A percentile compares a stretch with the other conserved stretches of the same genome.
Conservation (phyloP, 2,113 vertebrate species). For the Nettapus auritus region DNA sequence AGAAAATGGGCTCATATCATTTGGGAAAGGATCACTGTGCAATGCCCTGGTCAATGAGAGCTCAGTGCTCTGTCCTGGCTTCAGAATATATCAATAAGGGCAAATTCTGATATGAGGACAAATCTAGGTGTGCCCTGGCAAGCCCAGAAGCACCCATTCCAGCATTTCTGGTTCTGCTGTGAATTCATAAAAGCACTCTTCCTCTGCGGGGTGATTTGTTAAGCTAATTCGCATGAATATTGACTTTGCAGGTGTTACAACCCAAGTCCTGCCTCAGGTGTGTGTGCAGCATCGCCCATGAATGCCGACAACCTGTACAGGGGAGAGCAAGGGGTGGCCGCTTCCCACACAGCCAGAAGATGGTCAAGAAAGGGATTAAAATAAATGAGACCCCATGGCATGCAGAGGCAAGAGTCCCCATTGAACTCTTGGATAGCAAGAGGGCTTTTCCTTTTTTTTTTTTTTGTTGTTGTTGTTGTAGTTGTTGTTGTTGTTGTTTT, state of each 20-base stretch:
- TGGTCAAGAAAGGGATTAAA: background rate
- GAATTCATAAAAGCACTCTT: background rate
- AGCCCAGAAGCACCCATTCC: background rate
- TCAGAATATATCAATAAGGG: background rate
- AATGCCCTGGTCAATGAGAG: background rate
- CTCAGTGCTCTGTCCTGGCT: background rate
- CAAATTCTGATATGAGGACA: background rate
- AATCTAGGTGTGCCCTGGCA: background rate
- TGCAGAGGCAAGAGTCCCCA: background rate
- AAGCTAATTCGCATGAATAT: background rate
- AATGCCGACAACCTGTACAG: background rate
- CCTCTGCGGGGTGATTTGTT: background rate
- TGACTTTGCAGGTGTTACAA: background rate
- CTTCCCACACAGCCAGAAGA: background rate
- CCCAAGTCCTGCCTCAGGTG: background rate
- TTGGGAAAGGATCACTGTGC: background rate
- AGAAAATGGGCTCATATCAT: no score
- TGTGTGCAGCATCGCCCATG: background rate
- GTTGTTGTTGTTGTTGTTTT: no score
- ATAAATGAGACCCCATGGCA: accelerated
- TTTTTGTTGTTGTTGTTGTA: no score
- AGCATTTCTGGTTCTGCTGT: constrained; percentile 16
- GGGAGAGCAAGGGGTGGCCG: background rate
- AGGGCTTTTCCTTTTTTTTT: accelerated
- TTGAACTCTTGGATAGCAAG: background rate